Percentiles rank a stretch among this genome's conserved stretches.
These are phyloP conservation scores for Drepana arcuata DNA, from an alignment of 1,140 invertebrate species.

Conservation along the genomic window DNA sequence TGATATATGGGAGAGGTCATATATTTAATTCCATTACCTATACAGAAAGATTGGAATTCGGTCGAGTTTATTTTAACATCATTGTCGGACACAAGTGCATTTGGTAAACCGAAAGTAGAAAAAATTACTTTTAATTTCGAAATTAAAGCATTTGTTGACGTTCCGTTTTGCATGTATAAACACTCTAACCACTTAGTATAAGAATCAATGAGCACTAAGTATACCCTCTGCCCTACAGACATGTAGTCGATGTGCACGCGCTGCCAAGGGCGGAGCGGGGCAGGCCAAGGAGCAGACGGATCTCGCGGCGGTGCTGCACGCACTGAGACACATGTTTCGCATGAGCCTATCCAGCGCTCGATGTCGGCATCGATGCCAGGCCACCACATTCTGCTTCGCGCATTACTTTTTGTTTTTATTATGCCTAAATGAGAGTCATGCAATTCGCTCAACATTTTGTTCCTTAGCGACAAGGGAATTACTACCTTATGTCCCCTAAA, in stretches of 20 bases:
- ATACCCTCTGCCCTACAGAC: slow-evolving; percentile 7
- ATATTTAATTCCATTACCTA: slow-evolving; percentile 15
- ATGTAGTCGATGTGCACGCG: slow-evolving; percentile 27
- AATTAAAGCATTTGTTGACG: slow-evolving; percentile 7
- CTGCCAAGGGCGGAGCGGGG: slow-evolving; percentile 10
- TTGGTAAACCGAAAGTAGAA: slow-evolving; percentile 11
- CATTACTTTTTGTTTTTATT: slow-evolving; percentile 14
- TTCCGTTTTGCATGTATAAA: slow-evolving; percentile 4
- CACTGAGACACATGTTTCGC: slow-evolving; percentile 3
- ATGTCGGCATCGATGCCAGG: slow-evolving; percentile 19
- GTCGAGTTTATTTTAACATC: slow-evolving; percentile 11
- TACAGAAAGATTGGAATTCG: slow-evolving; percentile 13
- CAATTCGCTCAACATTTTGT: slow-evolving; percentile 9
- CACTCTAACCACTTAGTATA: slow-evolving; percentile 13
- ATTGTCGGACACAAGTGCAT: slow-evolving; percentile 10
- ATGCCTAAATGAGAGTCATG: slow-evolving; percentile 12
- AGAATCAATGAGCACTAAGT: slow-evolving; percentile 9
- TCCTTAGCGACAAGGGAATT: slow-evolving; percentile 1
- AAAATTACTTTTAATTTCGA: slow-evolving; percentile 12
- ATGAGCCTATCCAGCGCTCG: slow-evolving; percentile 12
- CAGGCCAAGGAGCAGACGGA: slow-evolving; percentile 16
- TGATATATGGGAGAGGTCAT: slow-evolving; percentile 24
- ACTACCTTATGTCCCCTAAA: slow-evolving; percentile 11
- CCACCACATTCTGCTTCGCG: slow-evolving; percentile 20
- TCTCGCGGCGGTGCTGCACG: slow-evolving; percentile 10